Percentiles rank a stretch among this genome's conserved stretches.
Conservation (phyloP, 23 tunicate genomes). For the Aplidium turbinatum region DNA sequence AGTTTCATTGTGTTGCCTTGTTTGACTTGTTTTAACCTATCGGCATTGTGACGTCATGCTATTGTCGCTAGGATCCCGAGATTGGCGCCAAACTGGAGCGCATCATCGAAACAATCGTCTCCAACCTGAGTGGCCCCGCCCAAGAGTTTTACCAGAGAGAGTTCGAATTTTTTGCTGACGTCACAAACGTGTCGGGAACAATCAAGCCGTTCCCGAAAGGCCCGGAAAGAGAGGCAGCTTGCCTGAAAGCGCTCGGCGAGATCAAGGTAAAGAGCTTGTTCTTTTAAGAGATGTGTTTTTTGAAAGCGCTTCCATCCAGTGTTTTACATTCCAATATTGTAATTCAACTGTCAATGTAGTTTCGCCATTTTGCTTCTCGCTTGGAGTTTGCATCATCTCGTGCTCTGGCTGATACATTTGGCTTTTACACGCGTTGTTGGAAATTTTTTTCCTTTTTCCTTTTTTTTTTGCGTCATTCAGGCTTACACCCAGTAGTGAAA, state of each 20-base stretch:
- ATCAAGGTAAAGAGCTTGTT: too few species aligned
- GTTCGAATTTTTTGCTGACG: slow-evolving; percentile 85
- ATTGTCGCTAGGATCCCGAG: slow-evolving; percentile 77
- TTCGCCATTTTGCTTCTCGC: not conserved
- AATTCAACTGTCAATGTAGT: too few species aligned
- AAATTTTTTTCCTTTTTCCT: too few species aligned
- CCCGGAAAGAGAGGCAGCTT: slow-evolving; percentile 74
- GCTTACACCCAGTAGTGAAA: too few species aligned
- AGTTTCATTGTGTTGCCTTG: too few species aligned
- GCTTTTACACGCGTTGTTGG: too few species aligned
- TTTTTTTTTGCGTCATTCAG: too few species aligned
- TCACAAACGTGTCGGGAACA: slow-evolving; percentile 91
- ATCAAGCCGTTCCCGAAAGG: slow-evolving; percentile 97
- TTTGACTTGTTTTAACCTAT: not conserved
- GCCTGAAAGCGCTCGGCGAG: slow-evolving; percentile 66
- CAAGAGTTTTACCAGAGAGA: slow-evolving; percentile 84
- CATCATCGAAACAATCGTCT: slow-evolving; percentile 60
- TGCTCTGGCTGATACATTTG: not conserved
- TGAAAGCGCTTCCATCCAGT: too few species aligned
- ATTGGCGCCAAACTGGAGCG: slow-evolving; percentile 81
- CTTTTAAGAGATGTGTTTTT: too few species aligned
- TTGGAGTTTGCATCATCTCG: not conserved
- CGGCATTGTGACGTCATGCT: not conserved
- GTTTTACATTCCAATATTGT: too few species aligned
- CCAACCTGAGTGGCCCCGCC: slow-evolving; percentile 78